phyloP scores from a whole-genome alignment of 2,797 vertebrate genomes.

The Sebastes elongatus region DNA sequence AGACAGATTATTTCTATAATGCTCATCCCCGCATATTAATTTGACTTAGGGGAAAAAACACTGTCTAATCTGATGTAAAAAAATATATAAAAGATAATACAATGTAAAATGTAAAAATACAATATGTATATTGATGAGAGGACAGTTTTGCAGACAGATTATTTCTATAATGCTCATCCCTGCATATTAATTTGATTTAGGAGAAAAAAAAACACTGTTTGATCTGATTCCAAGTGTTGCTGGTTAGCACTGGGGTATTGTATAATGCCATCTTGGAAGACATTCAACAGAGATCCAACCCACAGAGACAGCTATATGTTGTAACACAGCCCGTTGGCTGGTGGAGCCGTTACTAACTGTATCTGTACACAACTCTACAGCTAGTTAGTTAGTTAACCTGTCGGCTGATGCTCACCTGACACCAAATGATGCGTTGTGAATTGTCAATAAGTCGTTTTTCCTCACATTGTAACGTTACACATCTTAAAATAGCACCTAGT shows the following conservation, averaged over 20 bases:
- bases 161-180: too few relatives aligned
- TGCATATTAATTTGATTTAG: not conserved
- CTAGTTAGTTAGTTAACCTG: conserved; percentile 11
- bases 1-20: too few relatives aligned
- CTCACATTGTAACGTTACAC: not conserved
- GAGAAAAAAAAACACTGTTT: not conserved
- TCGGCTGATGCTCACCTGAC: conserved; percentile 58
- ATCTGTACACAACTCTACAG: not conserved
- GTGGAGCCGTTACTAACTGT: too few relatives aligned
- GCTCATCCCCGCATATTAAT: too few relatives aligned
- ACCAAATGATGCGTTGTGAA: not conserved
- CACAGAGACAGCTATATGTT: not conserved
- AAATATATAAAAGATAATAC: too few relatives aligned
- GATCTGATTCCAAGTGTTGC: not conserved
- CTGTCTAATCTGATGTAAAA: too few relatives aligned
- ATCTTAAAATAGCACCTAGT: not conserved
- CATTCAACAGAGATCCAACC: not conserved
- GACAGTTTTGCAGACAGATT: too few relatives aligned
- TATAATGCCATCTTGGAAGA: not conserved
- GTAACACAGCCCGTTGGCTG: not conserved
- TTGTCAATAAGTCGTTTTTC: not conserved
- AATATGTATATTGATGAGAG: too few relatives aligned
- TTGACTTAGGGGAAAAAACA: too few relatives aligned
- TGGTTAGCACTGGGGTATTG: not conserved
- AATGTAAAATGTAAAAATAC: too few relatives aligned